These are phyloP conservation scores for Chromobotia macracanthus DNA, from an alignment of 2,797 vertebrate species.

Conservation along the genomic window DNA sequence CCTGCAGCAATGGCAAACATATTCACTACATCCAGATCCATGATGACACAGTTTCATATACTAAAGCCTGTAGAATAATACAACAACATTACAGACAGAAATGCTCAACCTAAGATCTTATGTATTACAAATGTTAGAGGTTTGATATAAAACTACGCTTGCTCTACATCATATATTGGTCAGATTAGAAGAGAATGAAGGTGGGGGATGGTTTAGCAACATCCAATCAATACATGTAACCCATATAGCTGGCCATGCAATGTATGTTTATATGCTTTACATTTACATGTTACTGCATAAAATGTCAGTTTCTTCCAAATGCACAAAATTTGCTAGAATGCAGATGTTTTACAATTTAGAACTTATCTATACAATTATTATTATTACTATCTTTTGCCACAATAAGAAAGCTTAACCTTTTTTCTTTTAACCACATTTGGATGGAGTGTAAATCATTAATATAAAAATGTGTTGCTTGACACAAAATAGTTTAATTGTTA, in stretches of 20 bases:
- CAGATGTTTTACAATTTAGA: not conserved
- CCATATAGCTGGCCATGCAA: constrained; percentile 30
- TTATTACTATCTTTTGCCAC: not conserved
- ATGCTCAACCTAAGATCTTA: not conserved
- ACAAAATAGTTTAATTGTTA: no score
- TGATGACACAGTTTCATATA: constrained; percentile 63
- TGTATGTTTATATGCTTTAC: not conserved
- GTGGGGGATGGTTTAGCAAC: constrained; percentile 22
- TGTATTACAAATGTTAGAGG: no score
- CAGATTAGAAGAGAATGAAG: constrained; percentile 9
- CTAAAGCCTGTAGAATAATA: constrained; percentile 13
- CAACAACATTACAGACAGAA: not conserved
- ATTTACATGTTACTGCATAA: not conserved
- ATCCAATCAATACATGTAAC: constrained; percentile 42
- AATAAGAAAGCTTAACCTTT: not conserved
- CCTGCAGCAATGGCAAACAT: constrained; percentile 88
- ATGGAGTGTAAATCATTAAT: not conserved
- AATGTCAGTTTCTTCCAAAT: not conserved
- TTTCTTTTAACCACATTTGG: no score
- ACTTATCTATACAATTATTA: not conserved
- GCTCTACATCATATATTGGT: not conserved
- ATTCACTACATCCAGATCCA: constrained; percentile 89
- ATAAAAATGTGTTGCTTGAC: not conserved
- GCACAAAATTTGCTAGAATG: not conserved
- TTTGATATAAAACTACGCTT: no score